Base-by-base conservation (phyloP, 2,888 invertebrate species). In the Antheraea assamensis region DNA sequence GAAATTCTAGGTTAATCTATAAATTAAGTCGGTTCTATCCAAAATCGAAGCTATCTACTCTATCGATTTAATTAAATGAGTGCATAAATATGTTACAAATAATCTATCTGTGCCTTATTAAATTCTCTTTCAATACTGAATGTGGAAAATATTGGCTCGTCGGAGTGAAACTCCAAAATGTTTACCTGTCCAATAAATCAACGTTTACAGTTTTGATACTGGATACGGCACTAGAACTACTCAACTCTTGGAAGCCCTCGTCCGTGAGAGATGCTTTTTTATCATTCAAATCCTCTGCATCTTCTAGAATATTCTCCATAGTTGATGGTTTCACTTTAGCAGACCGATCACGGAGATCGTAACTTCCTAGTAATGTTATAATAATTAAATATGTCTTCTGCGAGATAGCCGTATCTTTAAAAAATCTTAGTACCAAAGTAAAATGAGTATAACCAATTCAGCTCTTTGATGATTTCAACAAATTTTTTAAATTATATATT, bases 221-320 rank as follows among this genome's bases (percentile, higher is more conserved):
- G 1, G 90, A 90, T 0, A 86, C 85, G 0, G 87, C 86, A 58
- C 91, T 91, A 0, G 90, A 89, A 70, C 86, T 88, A 68, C 90
- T 91, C 92, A 93, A 92, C 71, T 94, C 94, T 75, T 92, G 92
- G 71, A 94, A 94, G 0, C 94, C 94, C 73, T 94, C 94, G 42
- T 94, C 94, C 0, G 90, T 87, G 10, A 94, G 82, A 0, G 92
- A 93, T 10, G 79, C 78, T 52, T 83, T 87, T 76, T 90, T 90
- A 21, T 88, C 85, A 0, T 75, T 78, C 0, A 66, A 74, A 0
- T 84, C 85, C 72, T 93, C 92, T 0, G 82, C 70, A 7, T 80
- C 87, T 75, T 92, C 93, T 3, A 83, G 74, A 5, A 93, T 94
- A 71, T 87, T 88, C 24, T 89, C 92, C 85, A 94, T 83, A 0